Evolutionary conservation across 2,113 vertebrate genomes (phyloP).

Genomic region (Psettodes erumei): DNA sequence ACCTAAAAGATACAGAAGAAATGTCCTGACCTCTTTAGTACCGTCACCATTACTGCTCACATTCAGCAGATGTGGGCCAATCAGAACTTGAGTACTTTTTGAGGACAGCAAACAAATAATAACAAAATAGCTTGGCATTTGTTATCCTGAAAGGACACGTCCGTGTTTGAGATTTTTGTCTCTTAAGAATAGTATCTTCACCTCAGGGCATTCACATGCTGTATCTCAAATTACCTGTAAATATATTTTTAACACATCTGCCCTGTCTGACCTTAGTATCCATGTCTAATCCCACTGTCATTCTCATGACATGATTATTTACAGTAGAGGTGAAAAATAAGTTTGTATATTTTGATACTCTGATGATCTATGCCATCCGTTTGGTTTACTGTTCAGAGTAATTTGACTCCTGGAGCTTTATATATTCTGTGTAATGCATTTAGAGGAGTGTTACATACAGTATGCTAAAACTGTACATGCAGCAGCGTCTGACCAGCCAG

Average conservation of each 20-base stretch:
- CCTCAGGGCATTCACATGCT: constrained; percentile 58
- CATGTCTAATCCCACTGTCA: constrained; percentile 5
- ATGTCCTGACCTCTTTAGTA: not conserved
- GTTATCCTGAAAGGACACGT: constrained; percentile 9
- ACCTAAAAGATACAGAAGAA: constrained; percentile 23
- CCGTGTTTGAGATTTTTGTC: constrained; percentile 36
- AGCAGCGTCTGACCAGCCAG: not conserved
- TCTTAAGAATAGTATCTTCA: constrained; percentile 20
- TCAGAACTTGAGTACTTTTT: constrained; percentile 3
- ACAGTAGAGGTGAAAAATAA: constrained; percentile 13
- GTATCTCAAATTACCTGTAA: constrained; percentile 46
- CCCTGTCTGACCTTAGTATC: constrained; percentile 10
- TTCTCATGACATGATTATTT: constrained; percentile 4
- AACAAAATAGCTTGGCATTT: not conserved
- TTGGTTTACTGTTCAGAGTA: constrained; percentile 7
- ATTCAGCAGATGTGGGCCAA: not conserved
- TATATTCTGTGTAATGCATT: constrained; percentile 17
- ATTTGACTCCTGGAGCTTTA: not conserved
- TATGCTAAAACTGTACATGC: constrained; percentile 26
- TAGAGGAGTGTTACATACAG: constrained; percentile 9
- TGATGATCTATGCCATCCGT: constrained; percentile 2
- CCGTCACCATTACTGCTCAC: constrained; percentile 19
- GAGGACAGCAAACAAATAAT: constrained; percentile 10
- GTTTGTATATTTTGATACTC: constrained; percentile 25
- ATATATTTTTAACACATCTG: constrained; percentile 47